phyloP scores from a whole-genome alignment of 2,113 vertebrate genomes.

The Xenus cinereus region DNA sequence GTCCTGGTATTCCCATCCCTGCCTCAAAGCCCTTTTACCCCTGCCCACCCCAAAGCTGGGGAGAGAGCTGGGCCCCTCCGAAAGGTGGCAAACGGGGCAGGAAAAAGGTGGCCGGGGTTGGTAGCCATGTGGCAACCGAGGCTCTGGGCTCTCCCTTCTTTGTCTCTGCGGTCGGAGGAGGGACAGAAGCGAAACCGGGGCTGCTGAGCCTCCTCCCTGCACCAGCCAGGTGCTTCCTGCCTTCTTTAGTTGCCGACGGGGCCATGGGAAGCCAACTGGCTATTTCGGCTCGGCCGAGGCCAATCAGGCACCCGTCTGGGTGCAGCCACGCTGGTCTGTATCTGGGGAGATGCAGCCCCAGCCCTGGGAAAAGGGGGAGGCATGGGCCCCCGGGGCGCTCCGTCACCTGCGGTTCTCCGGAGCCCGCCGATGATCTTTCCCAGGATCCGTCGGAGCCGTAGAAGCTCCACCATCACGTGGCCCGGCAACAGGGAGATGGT shows the following conservation, averaged over 20 bases:
- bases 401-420: accelerated
- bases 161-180: slow-evolving; percentile 35
- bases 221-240: slow-evolving; percentile 75
- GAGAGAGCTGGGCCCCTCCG: background rate
- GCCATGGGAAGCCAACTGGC: background rate
- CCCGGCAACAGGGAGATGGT: background rate
- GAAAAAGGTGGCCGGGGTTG: accelerated
- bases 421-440: background rate
- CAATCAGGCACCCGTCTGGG: slow-evolving; percentile 9
- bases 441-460: background rate
- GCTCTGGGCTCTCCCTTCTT: background rate
- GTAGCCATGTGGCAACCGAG: accelerated
- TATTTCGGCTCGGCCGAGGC: background rate
- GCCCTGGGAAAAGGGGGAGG: background rate
- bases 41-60: background rate
- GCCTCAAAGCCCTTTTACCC: background rate
- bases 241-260: background rate
- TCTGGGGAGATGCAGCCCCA: slow-evolving; percentile 48
- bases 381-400: background rate
- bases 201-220: background rate
- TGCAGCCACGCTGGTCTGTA: background rate
- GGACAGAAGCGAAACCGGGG: background rate
- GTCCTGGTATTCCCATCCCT: accelerated
- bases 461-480: background rate
- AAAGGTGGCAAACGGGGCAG: accelerated